Percentiles rank a stretch among this genome's conserved stretches.
Conservation (phyloP, 1,140 invertebrate genomes). For the Leptinotarsa defecta region DNA sequence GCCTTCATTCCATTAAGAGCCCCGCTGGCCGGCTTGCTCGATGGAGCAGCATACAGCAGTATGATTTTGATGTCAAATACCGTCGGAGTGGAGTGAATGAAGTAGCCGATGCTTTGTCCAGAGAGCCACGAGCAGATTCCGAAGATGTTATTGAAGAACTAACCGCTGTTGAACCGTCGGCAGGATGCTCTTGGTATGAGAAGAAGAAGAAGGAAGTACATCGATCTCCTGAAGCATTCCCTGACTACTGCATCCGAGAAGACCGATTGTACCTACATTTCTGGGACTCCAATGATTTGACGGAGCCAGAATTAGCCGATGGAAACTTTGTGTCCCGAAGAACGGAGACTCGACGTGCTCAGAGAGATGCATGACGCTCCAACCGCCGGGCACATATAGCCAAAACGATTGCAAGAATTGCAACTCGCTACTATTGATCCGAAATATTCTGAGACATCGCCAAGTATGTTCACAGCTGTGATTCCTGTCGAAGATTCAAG, state of each 20-base stretch:
- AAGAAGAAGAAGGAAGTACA: slow-evolving; percentile 1
- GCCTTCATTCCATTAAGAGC: too few relatives aligned
- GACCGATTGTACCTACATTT: slow-evolving; percentile 44
- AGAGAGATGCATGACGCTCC: slow-evolving; percentile 35
- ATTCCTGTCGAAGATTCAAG: slow-evolving; percentile 47
- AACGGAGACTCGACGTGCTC: slow-evolving; percentile 28
- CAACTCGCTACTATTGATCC: slow-evolving; percentile 47
- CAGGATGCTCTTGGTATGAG: slow-evolving; percentile 4
- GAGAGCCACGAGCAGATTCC: not conserved
- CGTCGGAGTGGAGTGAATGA: not conserved
- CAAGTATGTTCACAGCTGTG: slow-evolving; percentile 39
- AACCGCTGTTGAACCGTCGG: not conserved
- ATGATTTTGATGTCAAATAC: slow-evolving; percentile 5
- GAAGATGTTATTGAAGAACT: slow-evolving; percentile 11
- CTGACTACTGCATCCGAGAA: too few relatives aligned
- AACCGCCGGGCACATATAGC: slow-evolving; percentile 44
- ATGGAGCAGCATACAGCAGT: too few relatives aligned
- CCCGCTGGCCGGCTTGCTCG: too few relatives aligned
- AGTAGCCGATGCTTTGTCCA: slow-evolving; percentile 25
- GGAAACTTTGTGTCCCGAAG: slow-evolving; percentile 36
- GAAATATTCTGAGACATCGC: slow-evolving; percentile 42
- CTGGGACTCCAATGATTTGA: slow-evolving; percentile 27
- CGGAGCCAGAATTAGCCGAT: too few relatives aligned
- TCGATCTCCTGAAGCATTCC: slow-evolving; percentile 16
- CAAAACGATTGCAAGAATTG: slow-evolving; percentile 39